Conservation (phyloP, 1,140 invertebrate species). For the Metopolophium dirhodum region DNA sequence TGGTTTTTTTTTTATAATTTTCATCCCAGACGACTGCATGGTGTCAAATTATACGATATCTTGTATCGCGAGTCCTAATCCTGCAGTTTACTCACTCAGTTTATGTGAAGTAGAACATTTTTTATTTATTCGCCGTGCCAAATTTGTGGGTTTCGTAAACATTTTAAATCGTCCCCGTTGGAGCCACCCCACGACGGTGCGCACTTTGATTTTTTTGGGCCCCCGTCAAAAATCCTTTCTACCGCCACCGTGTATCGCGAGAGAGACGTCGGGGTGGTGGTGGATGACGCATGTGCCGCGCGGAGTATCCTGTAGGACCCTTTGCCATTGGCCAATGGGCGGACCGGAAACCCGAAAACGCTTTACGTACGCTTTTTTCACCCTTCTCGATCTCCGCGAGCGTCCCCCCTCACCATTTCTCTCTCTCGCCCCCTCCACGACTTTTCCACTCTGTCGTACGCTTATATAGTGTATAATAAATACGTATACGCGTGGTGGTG, state of each 20-base stretch:
- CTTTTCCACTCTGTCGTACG: background rate
- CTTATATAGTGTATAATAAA: background rate
- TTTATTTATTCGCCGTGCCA: background rate
- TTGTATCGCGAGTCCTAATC: background rate
- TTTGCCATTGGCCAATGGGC: constrained; percentile 55
- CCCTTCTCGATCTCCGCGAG: constrained; percentile 8
- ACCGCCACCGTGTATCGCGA: background rate
- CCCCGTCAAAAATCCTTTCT: constrained; percentile 34
- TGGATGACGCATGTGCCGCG: constrained; percentile 54
- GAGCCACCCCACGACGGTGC: background rate
- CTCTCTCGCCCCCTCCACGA: background rate
- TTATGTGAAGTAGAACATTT: background rate
- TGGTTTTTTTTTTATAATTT: background rate
- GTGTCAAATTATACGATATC: background rate
- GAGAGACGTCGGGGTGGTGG: background rate
- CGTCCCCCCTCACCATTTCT: background rate
- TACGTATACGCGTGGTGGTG: background rate
- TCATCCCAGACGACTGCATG: background rate
- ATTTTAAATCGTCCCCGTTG: background rate
- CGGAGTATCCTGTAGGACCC: constrained; percentile 28
- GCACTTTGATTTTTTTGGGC: constrained; percentile 37
- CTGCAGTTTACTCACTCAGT: background rate
- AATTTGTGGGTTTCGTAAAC: background rate
- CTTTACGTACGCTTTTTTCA: constrained; percentile 55
- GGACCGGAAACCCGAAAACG: constrained; percentile 56